These are phyloP conservation scores for Adelosebastes latens DNA, from an alignment of 2,797 vertebrate genomes.

Conservation along the genomic window DNA sequence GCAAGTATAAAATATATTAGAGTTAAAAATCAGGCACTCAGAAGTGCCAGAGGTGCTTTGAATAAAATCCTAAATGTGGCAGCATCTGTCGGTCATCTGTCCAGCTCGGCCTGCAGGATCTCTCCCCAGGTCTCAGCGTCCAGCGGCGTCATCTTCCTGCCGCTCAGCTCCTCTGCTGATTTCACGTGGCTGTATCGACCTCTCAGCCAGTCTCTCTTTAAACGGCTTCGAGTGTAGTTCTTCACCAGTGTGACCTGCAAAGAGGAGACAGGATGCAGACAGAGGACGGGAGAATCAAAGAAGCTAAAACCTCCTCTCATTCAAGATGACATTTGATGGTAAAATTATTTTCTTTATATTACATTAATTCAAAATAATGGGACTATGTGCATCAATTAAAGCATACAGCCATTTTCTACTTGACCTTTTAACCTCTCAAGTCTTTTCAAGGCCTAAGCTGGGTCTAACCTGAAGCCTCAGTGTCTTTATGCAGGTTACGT, in stretches of 20 bases:
- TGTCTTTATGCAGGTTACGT: not conserved
- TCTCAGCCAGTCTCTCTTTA: conserved; percentile 89
- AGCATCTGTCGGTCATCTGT: conserved; percentile 75
- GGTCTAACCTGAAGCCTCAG: not conserved
- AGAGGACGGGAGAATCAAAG: not conserved
- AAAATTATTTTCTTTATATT: not conserved
- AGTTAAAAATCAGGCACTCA: not conserved
- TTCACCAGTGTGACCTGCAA: conserved; percentile 86
- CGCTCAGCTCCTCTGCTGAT: conserved; percentile 82
- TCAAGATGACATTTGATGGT: not conserved
- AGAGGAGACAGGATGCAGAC: not conserved
- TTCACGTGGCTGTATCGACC: conserved; percentile 88
- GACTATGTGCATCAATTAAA: not conserved
- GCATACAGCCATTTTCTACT: not conserved
- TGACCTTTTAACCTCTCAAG: not conserved
- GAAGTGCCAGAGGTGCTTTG: not conserved
- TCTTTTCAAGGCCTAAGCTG: not conserved
- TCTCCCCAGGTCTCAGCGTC: conserved; percentile 91
- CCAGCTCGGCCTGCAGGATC: conserved; percentile 92
- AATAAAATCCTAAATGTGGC: not conserved
- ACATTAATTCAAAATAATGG: not conserved
- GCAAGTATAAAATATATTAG: conserved; percentile 29
- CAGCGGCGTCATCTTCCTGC: conserved; percentile 86
- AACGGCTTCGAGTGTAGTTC: conserved; percentile 88
- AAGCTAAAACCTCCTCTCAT: not conserved